A percentile compares a stretch with the other conserved stretches of the same genome.
Evolutionary conservation across 2,113 vertebrate species (phyloP).

Genomic region (Marmota monax): DNA sequence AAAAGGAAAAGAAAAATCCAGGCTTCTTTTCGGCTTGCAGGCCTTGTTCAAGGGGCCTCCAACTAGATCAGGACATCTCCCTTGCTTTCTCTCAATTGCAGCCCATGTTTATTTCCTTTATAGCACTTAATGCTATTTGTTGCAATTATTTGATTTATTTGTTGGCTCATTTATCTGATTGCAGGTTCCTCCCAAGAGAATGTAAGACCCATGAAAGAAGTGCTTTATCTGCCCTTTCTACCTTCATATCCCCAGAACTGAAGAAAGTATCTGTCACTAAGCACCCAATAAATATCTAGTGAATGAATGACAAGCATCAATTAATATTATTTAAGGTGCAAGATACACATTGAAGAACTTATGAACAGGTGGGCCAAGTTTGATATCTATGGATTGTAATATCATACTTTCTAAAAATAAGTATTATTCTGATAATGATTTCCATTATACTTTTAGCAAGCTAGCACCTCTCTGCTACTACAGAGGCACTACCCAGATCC

Average conservation of each 20-base stretch:
- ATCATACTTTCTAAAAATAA: slow-evolving; percentile 22
- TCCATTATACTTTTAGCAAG: neutral
- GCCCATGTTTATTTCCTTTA: neutral
- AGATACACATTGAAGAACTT: neutral
- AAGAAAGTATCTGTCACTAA: neutral
- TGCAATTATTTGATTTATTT: neutral
- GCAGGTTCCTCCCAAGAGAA: neutral
- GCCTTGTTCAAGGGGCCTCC: neutral
- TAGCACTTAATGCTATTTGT: neutral
- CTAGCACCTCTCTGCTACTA: neutral
- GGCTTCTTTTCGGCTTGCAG: neutral
- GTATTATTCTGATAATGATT: neutral
- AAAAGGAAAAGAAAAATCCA: neutral
- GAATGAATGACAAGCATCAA: neutral
- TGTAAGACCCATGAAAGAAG: neutral
- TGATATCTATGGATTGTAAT: neutral
- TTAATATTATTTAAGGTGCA: neutral
- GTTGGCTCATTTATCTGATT: neutral
- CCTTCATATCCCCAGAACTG: neutral
- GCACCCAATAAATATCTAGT: neutral
- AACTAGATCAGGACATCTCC: too few relatives aligned
- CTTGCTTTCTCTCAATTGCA: neutral
- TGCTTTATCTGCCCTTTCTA: neutral
- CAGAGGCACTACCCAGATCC: neutral
- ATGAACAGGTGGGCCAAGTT: neutral